Percentiles rank a stretch among this genome's conserved stretches.
Evolutionary conservation across 2,113 vertebrate species (phyloP).

Genomic region (Gallinago undulata): DNA sequence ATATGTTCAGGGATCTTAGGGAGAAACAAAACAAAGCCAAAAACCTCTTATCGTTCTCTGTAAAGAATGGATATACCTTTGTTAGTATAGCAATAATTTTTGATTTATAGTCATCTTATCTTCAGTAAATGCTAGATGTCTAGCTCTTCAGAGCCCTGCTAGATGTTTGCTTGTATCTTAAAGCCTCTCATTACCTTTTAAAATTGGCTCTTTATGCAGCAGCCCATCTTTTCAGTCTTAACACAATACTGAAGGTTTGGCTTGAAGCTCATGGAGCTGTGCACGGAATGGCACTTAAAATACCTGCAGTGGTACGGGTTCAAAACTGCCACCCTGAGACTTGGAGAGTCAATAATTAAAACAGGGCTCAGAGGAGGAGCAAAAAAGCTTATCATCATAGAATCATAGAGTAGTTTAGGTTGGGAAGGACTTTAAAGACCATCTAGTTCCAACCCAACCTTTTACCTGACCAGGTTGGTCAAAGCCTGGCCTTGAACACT

Average conservation of each 20-base stretch:
- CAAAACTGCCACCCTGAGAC: not conserved
- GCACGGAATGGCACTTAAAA: not conserved
- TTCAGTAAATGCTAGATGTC: not conserved
- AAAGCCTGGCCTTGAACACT: not conserved
- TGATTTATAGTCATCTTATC: not conserved
- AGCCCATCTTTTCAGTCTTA: conserved; percentile 78
- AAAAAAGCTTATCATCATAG: not conserved
- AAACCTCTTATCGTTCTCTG: not conserved
- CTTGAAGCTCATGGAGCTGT: not conserved
- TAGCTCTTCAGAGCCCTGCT: not conserved
- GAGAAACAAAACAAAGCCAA: not conserved
- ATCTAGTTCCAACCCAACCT: not conserved
- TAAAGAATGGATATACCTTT: not conserved
- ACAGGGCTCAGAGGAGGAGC: not conserved
- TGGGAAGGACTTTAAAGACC: not conserved
- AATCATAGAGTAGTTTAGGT: not conserved
- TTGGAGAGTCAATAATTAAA: not conserved
- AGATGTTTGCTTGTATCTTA: not conserved
- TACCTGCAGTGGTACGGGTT: not conserved
- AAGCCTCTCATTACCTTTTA: not conserved
- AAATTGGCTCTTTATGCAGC: not conserved
- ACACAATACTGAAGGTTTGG: conserved; percentile 33
- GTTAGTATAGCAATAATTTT: not conserved
- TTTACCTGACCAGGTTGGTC: not conserved
- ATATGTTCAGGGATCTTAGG: conserved; percentile 33